Percentiles rank a stretch among this genome's conserved stretches.
These are phyloP conservation scores for Pelobates fuscus DNA, from an alignment of 2,113 vertebrate genomes.

Conservation along the genomic window DNA sequence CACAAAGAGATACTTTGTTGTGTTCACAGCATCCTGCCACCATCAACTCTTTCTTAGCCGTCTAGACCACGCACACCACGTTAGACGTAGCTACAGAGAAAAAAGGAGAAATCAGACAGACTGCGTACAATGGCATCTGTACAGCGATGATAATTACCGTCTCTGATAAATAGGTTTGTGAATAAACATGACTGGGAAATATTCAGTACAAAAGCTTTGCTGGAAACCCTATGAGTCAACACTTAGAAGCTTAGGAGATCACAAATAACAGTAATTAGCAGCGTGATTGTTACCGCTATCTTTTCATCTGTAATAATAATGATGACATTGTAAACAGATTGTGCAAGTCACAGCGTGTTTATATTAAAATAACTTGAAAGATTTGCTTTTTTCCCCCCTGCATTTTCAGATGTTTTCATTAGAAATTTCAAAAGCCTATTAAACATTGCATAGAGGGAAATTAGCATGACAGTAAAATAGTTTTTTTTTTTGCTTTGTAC, in stretches of 20 bases:
- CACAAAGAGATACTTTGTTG: conserved; percentile 8
- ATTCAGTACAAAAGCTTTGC: neutral
- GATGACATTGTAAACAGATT: neutral
- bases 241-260: neutral
- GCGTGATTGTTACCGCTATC: neutral
- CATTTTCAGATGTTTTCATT: no score
- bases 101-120: neutral
- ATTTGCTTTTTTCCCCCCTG: no score
- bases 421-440: no score
- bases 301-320: conserved; percentile 14
- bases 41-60: neutral
- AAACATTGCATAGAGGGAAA: no score
- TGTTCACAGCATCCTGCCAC: neutral
- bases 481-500: no score
- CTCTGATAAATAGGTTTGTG: conserved; percentile 8
- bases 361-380: no score
- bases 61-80: neutral
- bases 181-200: conserved; percentile 1
- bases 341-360: no score
- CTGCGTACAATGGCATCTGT: conserved; percentile 21
- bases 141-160: conserved; percentile 26
- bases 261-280: conserved; percentile 17
- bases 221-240: neutral
- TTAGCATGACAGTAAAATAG: no score
- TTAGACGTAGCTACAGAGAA: neutral